A percentile compares a stretch with the other conserved stretches of the same genome.
Evolutionary conservation across 2,113 vertebrate genomes (phyloP).

Genomic region (Columba livia): DNA sequence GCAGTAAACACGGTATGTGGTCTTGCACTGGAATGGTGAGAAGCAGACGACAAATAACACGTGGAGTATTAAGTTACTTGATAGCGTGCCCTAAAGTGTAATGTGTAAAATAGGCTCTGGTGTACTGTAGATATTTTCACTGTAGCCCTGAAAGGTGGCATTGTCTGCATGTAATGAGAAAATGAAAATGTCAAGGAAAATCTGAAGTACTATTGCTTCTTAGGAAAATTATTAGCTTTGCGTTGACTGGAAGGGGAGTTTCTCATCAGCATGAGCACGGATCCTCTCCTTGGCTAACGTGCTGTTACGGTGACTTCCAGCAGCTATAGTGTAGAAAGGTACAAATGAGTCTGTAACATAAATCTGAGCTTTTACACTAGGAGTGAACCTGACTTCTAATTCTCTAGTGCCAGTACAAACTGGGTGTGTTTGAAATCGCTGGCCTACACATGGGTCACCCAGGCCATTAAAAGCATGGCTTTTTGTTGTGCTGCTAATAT

Average conservation of each 20-base stretch:
- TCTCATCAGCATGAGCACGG: neutral
- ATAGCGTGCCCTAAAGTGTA: neutral
- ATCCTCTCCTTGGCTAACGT: neutral
- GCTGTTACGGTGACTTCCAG: neutral
- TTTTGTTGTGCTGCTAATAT: neutral
- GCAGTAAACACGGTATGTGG: neutral
- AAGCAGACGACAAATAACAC: neutral
- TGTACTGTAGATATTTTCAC: neutral
- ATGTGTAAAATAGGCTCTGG: neutral
- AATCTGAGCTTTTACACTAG: neutral
- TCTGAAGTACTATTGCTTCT: neutral
- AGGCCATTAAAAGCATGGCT: neutral
- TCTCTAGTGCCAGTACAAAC: neutral
- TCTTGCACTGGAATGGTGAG: neutral
- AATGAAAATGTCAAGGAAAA: conserved; percentile 26
- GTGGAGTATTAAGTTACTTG: neutral
- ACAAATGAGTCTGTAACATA: neutral
- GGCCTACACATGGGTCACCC: neutral
- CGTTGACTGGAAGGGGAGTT: neutral
- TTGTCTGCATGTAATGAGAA: neutral
- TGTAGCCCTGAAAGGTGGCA: neutral
- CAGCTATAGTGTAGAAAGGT: neutral
- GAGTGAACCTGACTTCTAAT: neutral
- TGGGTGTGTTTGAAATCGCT: neutral
- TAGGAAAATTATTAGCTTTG: neutral